Conservation (phyloP, 2,797 vertebrate species). For the Australoheros facetus region DNA sequence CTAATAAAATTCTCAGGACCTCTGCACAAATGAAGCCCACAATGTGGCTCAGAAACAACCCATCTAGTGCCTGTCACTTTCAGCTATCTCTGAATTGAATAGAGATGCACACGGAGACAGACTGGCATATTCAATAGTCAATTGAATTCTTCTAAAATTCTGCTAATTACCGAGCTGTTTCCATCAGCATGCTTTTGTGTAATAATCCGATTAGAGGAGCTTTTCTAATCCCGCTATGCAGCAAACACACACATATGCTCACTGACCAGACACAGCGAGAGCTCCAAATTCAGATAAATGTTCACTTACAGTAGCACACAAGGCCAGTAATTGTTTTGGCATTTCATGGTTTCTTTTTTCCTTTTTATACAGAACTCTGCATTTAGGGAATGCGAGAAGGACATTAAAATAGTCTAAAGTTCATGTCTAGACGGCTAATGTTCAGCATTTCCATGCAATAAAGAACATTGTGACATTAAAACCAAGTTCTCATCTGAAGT, state of each 20-base stretch:
- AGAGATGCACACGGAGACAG: conserved; percentile 8
- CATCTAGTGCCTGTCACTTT: background rate
- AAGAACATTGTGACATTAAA: background rate
- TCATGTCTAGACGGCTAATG: background rate
- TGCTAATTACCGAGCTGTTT: conserved; percentile 63
- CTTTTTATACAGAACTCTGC: conserved; percentile 3
- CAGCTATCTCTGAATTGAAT: conserved; percentile 19
- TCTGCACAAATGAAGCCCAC: background rate
- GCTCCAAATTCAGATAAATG: conserved; percentile 22
- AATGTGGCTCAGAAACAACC: background rate
- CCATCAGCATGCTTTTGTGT: conserved; percentile 50
- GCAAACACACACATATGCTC: conserved; percentile 23
- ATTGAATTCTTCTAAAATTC: conserved; percentile 48
- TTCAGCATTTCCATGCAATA: background rate
- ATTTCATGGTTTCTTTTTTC: conserved; percentile 37
- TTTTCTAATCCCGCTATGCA: conserved; percentile 33
- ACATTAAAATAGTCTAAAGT: background rate
- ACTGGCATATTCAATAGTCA: conserved; percentile 43
- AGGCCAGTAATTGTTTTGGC: conserved; percentile 42
- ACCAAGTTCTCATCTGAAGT: conserved; percentile 16
- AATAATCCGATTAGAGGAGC: conserved; percentile 58
- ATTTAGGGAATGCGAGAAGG: background rate
- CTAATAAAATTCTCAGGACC: background rate
- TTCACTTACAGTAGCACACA: conserved; percentile 14
- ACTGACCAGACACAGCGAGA: conserved; percentile 27